phyloP scores from a whole-genome alignment of 2,113 vertebrate species.

The Clarias gariepinus region DNA sequence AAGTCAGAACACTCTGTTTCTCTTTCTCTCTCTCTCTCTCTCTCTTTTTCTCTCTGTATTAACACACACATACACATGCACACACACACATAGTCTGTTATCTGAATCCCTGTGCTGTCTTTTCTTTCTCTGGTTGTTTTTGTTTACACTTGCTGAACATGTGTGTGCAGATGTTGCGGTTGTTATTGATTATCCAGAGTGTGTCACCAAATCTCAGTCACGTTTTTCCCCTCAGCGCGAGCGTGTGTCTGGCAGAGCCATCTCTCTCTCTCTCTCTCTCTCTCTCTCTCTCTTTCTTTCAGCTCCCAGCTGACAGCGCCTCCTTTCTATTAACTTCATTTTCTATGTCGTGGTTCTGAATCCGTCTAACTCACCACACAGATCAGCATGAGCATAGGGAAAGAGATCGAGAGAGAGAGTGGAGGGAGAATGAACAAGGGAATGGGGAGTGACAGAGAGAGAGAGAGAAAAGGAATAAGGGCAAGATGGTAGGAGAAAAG shows the following conservation, averaged over 20 bases:
- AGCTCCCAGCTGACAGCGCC: slow-evolving; percentile 57
- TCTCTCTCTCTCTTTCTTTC: slow-evolving; percentile 42
- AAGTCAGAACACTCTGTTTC: slow-evolving; percentile 33
- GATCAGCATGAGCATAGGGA: slow-evolving; percentile 38
- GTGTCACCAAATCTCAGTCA: slow-evolving; percentile 28
- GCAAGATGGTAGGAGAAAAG: slow-evolving; percentile 1
- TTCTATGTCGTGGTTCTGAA: slow-evolving; percentile 49
- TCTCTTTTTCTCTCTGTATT: background rate
- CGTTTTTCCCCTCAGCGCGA: slow-evolving; percentile 4
- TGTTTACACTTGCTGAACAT: slow-evolving; percentile 14
- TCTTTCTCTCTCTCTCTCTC: background rate
- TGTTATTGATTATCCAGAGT: slow-evolving; percentile 61
- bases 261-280: slow-evolving; percentile 46
- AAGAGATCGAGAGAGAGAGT: background rate
- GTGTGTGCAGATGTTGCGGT: slow-evolving; percentile 55
- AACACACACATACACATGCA: background rate
- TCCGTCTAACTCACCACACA: slow-evolving; percentile 45
- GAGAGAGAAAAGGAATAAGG: slow-evolving; percentile 14
- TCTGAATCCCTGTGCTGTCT: slow-evolving; percentile 24
- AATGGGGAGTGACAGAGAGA: background rate
- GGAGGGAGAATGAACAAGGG: slow-evolving; percentile 24
- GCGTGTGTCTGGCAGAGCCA: slow-evolving; percentile 48
- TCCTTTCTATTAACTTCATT: slow-evolving; percentile 63
- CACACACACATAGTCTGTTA: background rate
- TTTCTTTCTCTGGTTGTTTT: slow-evolving; percentile 40